Conservation (phyloP, 2,113 vertebrate species). For the Passer montanus region DNA sequence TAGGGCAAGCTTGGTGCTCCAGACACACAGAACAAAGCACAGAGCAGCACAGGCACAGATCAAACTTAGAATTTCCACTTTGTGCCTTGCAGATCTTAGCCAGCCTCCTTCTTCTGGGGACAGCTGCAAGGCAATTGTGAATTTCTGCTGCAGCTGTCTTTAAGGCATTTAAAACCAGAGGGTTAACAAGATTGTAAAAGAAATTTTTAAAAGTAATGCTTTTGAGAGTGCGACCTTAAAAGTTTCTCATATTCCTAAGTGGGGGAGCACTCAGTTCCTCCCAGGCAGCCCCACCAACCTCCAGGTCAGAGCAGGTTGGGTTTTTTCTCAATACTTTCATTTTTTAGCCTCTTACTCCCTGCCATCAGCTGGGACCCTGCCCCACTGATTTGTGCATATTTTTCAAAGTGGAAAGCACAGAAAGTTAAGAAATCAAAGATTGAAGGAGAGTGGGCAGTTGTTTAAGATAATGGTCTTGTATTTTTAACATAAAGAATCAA, state of each 20-base stretch:
- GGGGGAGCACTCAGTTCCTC: not conserved
- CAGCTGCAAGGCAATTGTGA: not conserved
- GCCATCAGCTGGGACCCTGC: not conserved
- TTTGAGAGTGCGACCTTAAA: not conserved
- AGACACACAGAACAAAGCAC: not conserved
- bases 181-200: not conserved
- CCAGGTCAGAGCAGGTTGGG: not conserved
- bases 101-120: not conserved
- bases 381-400: fast-evolving
- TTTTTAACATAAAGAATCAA: not conserved
- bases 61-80: not conserved
- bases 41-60: not conserved
- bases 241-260: not conserved
- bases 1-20: not conserved
- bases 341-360: not conserved
- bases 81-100: not conserved
- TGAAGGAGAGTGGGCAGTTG: not conserved
- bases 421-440: not conserved
- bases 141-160: not conserved
- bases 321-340: not conserved
- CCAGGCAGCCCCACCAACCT: not conserved
- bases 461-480: not conserved
- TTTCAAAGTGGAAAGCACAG: not conserved
- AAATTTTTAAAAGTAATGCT: not conserved
- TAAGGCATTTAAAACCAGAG: not conserved